Conservation (phyloP, 2,797 vertebrate species). For the Sebastolobus alascanus region DNA sequence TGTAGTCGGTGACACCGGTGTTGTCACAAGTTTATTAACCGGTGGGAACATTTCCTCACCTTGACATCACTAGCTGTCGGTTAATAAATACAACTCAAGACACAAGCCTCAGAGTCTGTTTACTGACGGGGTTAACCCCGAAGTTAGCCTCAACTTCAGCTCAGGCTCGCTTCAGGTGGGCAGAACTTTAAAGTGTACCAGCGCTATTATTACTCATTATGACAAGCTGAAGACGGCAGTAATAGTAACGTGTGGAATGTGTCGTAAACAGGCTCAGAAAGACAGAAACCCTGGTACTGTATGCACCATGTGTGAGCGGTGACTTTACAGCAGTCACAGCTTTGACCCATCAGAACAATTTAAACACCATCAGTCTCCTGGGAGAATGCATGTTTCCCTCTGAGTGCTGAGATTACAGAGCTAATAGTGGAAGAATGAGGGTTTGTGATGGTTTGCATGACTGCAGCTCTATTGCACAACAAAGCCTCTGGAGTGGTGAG, state of each 20-base stretch:
- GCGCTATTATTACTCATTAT: too few relatives aligned
- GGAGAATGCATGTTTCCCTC: conserved; percentile 43
- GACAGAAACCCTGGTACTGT: not conserved
- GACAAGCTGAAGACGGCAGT: not conserved
- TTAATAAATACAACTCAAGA: too few relatives aligned
- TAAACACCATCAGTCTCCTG: conserved; percentile 49
- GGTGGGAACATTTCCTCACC: too few relatives aligned
- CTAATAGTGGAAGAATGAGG: conserved; percentile 59
- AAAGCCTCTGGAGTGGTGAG: conserved; percentile 49
- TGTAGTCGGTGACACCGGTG: too few relatives aligned
- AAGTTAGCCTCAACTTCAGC: too few relatives aligned
- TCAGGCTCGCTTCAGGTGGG: too few relatives aligned
- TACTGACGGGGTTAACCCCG: too few relatives aligned
- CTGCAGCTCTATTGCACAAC: conserved; percentile 65
- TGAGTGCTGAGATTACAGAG: conserved; percentile 42
- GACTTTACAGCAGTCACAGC: conserved; percentile 45
- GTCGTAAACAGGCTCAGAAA: not conserved
- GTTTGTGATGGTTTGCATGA: conserved; percentile 53
- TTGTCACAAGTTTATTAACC: too few relatives aligned
- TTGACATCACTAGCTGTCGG: too few relatives aligned
- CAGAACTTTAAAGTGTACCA: too few relatives aligned
- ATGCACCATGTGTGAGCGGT: not conserved
- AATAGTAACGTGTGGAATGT: not conserved
- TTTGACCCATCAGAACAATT: conserved; percentile 50
- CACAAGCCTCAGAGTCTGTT: too few relatives aligned